A percentile compares a stretch with the other conserved stretches of the same genome.
These are phyloP conservation scores for Mylabris phalerata DNA, from an alignment of 1,140 invertebrate species.

Conservation along the genomic window DNA sequence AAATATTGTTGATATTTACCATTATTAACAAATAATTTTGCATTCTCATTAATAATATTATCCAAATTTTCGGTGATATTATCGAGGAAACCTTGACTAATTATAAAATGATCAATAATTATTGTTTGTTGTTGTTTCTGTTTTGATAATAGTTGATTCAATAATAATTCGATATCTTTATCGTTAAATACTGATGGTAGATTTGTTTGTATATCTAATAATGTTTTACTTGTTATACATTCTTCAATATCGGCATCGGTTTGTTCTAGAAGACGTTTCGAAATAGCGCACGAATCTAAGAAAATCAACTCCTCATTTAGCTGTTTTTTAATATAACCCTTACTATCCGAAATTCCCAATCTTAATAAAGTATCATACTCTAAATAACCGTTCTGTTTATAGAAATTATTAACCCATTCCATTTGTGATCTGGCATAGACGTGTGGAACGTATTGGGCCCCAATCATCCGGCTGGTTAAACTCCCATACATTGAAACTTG, in stretches of 20 bases:
- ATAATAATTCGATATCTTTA: slow-evolving; percentile 66
- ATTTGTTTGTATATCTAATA: slow-evolving; percentile 70
- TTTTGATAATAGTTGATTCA: slow-evolving; percentile 57
- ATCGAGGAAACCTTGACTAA: slow-evolving; percentile 62
- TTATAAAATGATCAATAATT: slow-evolving; percentile 49
- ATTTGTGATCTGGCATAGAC: slow-evolving; percentile 76
- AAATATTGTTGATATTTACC: slow-evolving; percentile 57
- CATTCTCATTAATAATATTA: slow-evolving; percentile 61
- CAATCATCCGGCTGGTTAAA: slow-evolving; percentile 69
- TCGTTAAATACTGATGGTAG: slow-evolving; percentile 74
- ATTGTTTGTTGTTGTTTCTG: slow-evolving; percentile 45
- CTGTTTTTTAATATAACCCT: slow-evolving; percentile 71
- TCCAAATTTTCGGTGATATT: slow-evolving; percentile 63
- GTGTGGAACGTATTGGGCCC: slow-evolving; percentile 80
- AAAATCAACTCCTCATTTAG: slow-evolving; percentile 67
- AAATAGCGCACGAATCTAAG: slow-evolving; percentile 71
- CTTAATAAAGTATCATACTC: slow-evolving; percentile 87
- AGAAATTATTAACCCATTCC: slow-evolving; percentile 89
- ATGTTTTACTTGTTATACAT: slow-evolving; percentile 63
- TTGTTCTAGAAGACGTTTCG: slow-evolving; percentile 66
- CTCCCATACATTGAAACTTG: slow-evolving; percentile 66
- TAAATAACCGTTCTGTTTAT: slow-evolving; percentile 89
- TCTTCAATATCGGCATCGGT: slow-evolving; percentile 81
- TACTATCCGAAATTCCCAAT: slow-evolving; percentile 81
- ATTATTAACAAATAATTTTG: slow-evolving; percentile 61